Evolutionary conservation across 2,113 vertebrate species (phyloP).

Genomic region (Plotosus lineatus): DNA sequence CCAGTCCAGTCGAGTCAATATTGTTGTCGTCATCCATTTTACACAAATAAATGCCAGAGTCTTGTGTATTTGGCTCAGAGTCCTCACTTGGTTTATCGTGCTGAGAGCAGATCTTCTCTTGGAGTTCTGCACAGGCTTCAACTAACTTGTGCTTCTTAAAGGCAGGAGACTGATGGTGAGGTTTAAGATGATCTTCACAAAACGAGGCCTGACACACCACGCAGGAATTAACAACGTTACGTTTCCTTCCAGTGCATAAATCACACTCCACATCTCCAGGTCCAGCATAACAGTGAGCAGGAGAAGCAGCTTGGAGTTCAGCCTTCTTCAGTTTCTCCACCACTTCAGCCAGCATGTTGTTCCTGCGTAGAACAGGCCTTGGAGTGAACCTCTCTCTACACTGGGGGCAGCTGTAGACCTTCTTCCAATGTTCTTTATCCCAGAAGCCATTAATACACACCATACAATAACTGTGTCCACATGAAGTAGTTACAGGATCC

Average conservation of each 20-base stretch:
- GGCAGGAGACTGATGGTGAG: neutral
- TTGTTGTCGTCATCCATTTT: neutral
- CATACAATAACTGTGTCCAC: neutral
- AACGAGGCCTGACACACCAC: neutral
- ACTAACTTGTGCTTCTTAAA: conserved; percentile 12
- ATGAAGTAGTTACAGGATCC: neutral
- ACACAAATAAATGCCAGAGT: too few species aligned
- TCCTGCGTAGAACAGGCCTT: neutral
- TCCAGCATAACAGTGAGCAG: neutral
- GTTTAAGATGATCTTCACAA: neutral
- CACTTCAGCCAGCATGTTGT: neutral
- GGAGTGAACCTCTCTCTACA: neutral
- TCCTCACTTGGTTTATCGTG: neutral
- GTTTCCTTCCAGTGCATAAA: neutral
- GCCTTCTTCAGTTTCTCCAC: neutral
- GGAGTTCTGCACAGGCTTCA: neutral
- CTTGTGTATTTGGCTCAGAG: too few species aligned
- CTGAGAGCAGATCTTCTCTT: neutral
- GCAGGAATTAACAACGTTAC: neutral
- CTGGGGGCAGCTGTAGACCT: neutral
- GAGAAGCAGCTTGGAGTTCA: neutral
- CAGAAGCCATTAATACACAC: neutral
- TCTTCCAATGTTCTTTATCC: neutral
- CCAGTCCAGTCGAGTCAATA: too few species aligned
- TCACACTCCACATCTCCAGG: conserved; percentile 5